These are phyloP conservation scores for Botia kubotai DNA, from an alignment of 2,797 vertebrate species.

Conservation along the genomic window DNA sequence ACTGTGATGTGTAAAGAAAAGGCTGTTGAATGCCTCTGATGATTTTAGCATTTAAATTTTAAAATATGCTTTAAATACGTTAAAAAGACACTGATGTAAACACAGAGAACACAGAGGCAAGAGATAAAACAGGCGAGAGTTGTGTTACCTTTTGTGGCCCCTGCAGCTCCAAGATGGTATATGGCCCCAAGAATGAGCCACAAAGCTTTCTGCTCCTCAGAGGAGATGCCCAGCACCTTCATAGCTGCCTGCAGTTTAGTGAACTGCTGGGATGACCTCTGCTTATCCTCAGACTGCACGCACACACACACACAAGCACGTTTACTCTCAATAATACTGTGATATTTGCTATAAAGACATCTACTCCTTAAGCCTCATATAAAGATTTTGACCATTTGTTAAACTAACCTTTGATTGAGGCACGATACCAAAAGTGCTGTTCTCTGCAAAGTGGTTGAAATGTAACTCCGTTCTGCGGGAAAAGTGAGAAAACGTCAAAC, in stretches of 20 bases:
- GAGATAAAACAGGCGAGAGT: neutral
- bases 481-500: neutral
- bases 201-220: conserved; percentile 91
- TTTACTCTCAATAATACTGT: neutral
- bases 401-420: conserved; percentile 86
- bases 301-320: conserved; percentile 1
- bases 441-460: conserved; percentile 93
- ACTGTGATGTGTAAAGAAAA: too few relatives aligned
- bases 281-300: conserved; percentile 90
- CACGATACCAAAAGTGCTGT: conserved; percentile 88
- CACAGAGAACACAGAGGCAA: conserved; percentile 2
- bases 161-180: conserved; percentile 93
- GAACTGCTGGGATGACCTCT: conserved; percentile 92
- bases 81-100: neutral
- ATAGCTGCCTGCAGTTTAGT: conserved; percentile 94
- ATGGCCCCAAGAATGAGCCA: conserved; percentile 94
- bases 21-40: too few relatives aligned
- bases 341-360: neutral
- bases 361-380: neutral
- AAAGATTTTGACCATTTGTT: neutral
- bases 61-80: too few relatives aligned
- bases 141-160: conserved; percentile 92
- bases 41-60: too few relatives aligned
- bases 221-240: conserved; percentile 92
- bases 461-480: conserved; percentile 91